Evolutionary conservation across 2,888 invertebrate species (phyloP).

Genomic region (Uloborus plumipes): DNA sequence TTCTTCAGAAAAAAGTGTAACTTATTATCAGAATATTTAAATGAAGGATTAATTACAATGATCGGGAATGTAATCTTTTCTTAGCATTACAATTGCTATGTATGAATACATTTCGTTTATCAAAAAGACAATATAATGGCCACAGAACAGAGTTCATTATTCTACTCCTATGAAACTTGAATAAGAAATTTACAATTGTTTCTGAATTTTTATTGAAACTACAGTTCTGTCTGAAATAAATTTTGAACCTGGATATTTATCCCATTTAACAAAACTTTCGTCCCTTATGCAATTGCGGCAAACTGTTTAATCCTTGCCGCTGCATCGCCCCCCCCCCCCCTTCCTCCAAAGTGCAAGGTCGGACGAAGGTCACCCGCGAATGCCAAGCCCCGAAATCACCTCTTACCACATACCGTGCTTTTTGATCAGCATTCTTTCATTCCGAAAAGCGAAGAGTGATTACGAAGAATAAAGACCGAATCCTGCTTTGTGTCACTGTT

Average conservation of each 20-base stretch:
- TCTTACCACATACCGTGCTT: conserved; percentile 44
- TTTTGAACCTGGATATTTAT: background rate
- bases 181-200: too few relatives aligned
- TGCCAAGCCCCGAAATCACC: conserved; percentile 40
- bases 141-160: too few relatives aligned
- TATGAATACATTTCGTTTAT: too few relatives aligned
- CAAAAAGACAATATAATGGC: too few relatives aligned
- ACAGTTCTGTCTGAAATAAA: too few relatives aligned
- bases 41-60: too few relatives aligned
- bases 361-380: conserved; percentile 1
- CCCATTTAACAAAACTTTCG: background rate
- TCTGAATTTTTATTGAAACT: too few relatives aligned
- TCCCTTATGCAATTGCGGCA: conserved; percentile 20
- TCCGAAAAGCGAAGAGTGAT: conserved; percentile 13
- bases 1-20: too few relatives aligned
- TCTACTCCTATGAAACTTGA: too few relatives aligned
- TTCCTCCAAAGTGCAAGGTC: conserved; percentile 24
- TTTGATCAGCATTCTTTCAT: conserved; percentile 29
- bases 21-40: too few relatives aligned
- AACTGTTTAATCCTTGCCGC: conserved; percentile 44
- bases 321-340: background rate
- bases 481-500: conserved; percentile 4
- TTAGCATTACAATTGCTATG: too few relatives aligned
- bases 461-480: conserved; percentile 9
- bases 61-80: too few relatives aligned